Percentiles rank a stretch among this genome's conserved stretches.
These are phyloP conservation scores for Zalophus californianus DNA, from an alignment of 2,797 vertebrate species.

Conservation along the genomic window DNA sequence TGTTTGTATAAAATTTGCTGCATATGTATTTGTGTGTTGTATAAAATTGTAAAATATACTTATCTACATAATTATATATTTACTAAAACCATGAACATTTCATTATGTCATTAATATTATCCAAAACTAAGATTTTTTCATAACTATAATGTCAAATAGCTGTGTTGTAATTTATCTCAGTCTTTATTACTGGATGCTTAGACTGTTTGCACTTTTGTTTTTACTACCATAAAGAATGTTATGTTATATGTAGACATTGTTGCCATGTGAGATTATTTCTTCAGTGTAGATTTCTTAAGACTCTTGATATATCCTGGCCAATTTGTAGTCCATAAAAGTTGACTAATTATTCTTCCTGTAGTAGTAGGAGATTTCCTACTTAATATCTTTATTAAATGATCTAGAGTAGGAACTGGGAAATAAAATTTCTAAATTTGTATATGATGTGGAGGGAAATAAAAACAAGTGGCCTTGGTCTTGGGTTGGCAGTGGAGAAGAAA, in stretches of 20 bases:
- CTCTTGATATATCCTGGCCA: background rate
- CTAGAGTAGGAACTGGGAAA: slow-evolving; percentile 31
- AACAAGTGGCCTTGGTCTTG: background rate
- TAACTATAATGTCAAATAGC: slow-evolving; percentile 25
- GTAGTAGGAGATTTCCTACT: background rate
- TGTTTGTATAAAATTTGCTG: slow-evolving; percentile 55
- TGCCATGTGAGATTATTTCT: slow-evolving; percentile 26
- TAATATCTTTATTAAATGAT: slow-evolving; percentile 47
- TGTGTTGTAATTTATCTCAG: slow-evolving; percentile 41
- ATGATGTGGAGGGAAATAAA: background rate
- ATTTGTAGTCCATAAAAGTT: slow-evolving; percentile 4
- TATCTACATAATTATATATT: slow-evolving; percentile 23
- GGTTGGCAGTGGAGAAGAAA: slow-evolving; percentile 14
- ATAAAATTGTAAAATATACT: slow-evolving; percentile 57
- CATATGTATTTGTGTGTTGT: slow-evolving; percentile 48
- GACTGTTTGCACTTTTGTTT: background rate
- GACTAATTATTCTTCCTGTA: background rate
- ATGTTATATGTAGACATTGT: slow-evolving; percentile 19
- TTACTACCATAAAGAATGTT: slow-evolving; percentile 49
- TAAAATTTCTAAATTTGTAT: slow-evolving; percentile 21
- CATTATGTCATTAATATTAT: slow-evolving; percentile 17
- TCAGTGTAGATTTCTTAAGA: slow-evolving; percentile 37
- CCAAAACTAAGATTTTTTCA: slow-evolving; percentile 16
- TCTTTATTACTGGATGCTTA: slow-evolving; percentile 45
- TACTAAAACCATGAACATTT: slow-evolving; percentile 26